Base-by-base conservation (phyloP, 37 sponge, comb jelly and placozoan genomes). In the Diacarnus erythraeanus region DNA sequence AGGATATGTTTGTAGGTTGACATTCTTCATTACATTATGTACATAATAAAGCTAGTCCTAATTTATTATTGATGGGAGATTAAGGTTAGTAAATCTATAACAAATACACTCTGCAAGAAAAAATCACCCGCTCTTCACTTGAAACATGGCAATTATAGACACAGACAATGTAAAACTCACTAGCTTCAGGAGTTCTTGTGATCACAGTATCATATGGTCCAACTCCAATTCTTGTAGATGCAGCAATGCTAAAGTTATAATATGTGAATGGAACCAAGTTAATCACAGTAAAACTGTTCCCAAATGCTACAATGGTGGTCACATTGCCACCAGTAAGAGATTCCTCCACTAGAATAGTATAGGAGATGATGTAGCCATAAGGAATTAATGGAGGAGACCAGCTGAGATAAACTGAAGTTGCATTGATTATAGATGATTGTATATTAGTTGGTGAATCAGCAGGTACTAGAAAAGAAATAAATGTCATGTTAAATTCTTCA, bases 121-220 rank as follows among this genome's bases (percentile, higher is more conserved):
- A n/a, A n/a, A n/a, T n/a, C n/a, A n/a, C n/a, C n/a, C n/a, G n/a
- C n/a, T n/a, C n/a, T n/a, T n/a, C n/a, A n/a, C n/a, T n/a, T n/a
- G n/a, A n/a, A n/a, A n/a, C n/a, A n/a, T n/a, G n/a, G n/a, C n/a
- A n/a, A n/a, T n/a, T n/a, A n/a, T n/a, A n/a, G n/a, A n/a, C n/a
- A n/a, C n/a, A n/a, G n/a, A n/a, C n/a, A n/a, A n/a, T n/a, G n/a
- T n/a, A 12, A 47, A 47, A 63, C 64, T 63, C 20, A 63, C 64
- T 63, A 8, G 64, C 64, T 63, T 63, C 22, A 29, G 30, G 30
- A 63, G 64, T 63, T 63, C 64, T 63, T 15, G 64, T 63, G 31
- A 5, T n/a, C 64, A 63, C 64, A 22, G 26, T n/a, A 63, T n/a
- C 64, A 63, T 6, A 63, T 5, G 64, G 64, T 63, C 64, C 64